Percentiles rank a stretch among this genome's conserved stretches.
Conservation (phyloP, 2,113 vertebrate genomes). For the Pantherophis guttatus region DNA sequence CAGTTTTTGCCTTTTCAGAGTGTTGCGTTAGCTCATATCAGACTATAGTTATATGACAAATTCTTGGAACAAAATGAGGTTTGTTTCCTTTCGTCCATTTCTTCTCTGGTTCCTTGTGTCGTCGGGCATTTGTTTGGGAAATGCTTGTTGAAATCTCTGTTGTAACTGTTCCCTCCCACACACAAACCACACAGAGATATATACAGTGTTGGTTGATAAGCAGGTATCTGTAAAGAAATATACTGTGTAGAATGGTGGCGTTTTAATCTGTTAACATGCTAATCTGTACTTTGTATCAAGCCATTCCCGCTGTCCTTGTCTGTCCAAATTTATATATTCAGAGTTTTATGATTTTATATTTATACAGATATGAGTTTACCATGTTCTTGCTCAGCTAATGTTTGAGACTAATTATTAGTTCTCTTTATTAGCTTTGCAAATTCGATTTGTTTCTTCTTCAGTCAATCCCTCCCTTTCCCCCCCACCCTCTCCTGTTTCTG, state of each 20-base stretch:
- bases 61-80: constrained; percentile 49
- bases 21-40: background rate
- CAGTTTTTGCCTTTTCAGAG: background rate
- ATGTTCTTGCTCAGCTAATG: constrained; percentile 74
- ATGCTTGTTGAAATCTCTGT: constrained; percentile 57
- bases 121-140: constrained; percentile 56
- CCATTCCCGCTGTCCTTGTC: constrained; percentile 49
- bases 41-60: constrained; percentile 38
- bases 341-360: constrained; percentile 63
- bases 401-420: constrained; percentile 60
- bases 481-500: constrained; percentile 50
- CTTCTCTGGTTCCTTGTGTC: constrained; percentile 54
- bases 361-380: constrained; percentile 72
- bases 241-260: constrained; percentile 52
- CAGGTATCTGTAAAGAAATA: constrained; percentile 36
- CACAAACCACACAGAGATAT: constrained; percentile 15
- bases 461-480: background rate
- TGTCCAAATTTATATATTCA: constrained; percentile 59
- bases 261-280: constrained; percentile 53
- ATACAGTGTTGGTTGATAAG: constrained; percentile 52
- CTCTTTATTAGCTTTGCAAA: constrained; percentile 58
- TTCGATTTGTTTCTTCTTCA: constrained; percentile 63
- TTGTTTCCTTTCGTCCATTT: constrained; percentile 57
- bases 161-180: constrained; percentile 42
- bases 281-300: constrained; percentile 52